Percentiles rank a stretch among this genome's conserved stretches.
Conservation (phyloP, 2,888 invertebrate genomes). For the Blera fallax region DNA sequence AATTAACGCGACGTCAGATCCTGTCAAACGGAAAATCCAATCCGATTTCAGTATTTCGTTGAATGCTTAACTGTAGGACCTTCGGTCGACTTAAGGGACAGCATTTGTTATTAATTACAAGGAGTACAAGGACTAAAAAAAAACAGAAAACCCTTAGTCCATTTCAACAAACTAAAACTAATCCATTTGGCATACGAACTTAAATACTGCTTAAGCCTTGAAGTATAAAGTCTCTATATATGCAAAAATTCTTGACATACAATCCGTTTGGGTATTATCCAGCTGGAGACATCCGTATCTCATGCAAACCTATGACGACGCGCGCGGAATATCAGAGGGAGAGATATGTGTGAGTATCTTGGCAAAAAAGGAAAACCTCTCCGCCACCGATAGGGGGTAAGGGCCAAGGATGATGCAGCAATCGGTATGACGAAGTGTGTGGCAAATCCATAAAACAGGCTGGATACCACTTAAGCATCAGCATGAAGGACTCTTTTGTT, state of each 20-base stretch:
- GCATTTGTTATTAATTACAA: not conserved
- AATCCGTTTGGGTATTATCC: slow-evolving; percentile 58
- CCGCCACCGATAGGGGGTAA: slow-evolving; percentile 11
- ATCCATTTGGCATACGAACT: slow-evolving; percentile 23
- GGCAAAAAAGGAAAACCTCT: slow-evolving; percentile 11
- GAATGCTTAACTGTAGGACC: not conserved
- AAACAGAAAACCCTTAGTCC: not conserved
- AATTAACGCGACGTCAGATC: not conserved
- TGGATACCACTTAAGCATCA: slow-evolving; percentile 59
- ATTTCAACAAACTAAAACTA: not conserved
- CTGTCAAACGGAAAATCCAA: not conserved
- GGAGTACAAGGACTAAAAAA: not conserved
- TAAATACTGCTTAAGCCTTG: not conserved
- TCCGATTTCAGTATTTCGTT: not conserved
- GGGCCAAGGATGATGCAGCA: slow-evolving; percentile 56
- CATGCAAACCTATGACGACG: slow-evolving; percentile 10
- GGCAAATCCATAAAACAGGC: slow-evolving; percentile 22
- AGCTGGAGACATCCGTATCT: slow-evolving; percentile 57
- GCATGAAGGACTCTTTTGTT: slow-evolving; percentile 55
- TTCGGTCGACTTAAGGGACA: not conserved
- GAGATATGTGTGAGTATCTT: slow-evolving; percentile 18
- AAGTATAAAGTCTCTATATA: not conserved
- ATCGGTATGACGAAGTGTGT: slow-evolving; percentile 23
- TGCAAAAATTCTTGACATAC: slow-evolving; percentile 26
- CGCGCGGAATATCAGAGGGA: not conserved